phyloP scores from a whole-genome alignment of 2,888 invertebrate genomes.

The Crematogaster levior region DNA sequence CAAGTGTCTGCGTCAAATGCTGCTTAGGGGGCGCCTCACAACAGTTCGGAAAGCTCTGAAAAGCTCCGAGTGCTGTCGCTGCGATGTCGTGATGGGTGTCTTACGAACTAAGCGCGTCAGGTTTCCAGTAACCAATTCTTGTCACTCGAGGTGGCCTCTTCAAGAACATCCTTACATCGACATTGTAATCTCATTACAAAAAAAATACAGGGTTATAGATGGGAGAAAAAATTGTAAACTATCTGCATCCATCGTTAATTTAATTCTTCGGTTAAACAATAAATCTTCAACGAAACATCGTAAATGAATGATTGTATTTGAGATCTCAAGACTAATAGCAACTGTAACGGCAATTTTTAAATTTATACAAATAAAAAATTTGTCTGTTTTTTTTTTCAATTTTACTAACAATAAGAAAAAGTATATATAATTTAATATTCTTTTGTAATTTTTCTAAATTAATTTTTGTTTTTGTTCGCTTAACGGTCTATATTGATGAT shows the following conservation, averaged over 20 bases:
- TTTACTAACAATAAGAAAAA: no score
- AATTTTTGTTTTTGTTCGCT: no score
- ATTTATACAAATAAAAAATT: background rate
- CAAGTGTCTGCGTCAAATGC: slow-evolving; percentile 37
- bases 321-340: background rate
- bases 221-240: background rate
- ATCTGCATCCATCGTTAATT: background rate
- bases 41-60: slow-evolving; percentile 54
- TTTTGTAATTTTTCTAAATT: no score
- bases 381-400: no score
- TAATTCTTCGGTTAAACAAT: background rate
- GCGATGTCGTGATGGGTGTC: slow-evolving; percentile 34
- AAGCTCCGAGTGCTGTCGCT: slow-evolving; percentile 67
- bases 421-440: no score
- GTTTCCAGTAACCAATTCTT: slow-evolving; percentile 18
- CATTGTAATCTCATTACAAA: slow-evolving; percentile 49
- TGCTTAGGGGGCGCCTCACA: slow-evolving; percentile 79
- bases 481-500: no score
- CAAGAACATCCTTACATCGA: background rate
- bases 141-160: background rate
- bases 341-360: background rate
- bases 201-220: background rate
- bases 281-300: background rate
- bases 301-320: background rate
- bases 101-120: slow-evolving; percentile 58